Conservation (phyloP, 2,797 vertebrate species). For the Hippoglossus hippoglossus region DNA sequence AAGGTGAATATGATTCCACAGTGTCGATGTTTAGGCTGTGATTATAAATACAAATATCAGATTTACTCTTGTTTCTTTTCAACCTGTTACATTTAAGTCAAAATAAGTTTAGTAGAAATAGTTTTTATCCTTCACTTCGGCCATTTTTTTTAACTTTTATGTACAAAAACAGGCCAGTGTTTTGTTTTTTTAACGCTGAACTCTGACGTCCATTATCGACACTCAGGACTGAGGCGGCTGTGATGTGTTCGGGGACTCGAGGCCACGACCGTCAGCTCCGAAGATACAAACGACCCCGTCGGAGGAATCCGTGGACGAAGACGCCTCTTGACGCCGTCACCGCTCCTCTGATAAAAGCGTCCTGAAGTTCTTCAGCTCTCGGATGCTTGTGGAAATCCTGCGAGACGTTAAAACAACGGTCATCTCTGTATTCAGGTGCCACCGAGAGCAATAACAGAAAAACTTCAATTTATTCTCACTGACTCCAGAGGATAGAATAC, state of each 20-base stretch:
- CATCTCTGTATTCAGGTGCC: too few relatives aligned
- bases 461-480: neutral
- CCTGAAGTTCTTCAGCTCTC: constrained; percentile 89
- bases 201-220: too few relatives aligned
- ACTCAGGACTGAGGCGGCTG: constrained; percentile 1
- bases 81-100: neutral
- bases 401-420: constrained; percentile 1
- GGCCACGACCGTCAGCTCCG: neutral
- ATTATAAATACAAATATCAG: neutral
- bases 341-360: constrained; percentile 80
- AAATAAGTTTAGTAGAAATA: too few relatives aligned
- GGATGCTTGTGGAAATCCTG: constrained; percentile 93
- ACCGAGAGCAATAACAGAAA: too few relatives aligned
- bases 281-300: too few relatives aligned
- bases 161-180: too few relatives aligned
- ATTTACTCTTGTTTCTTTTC: neutral
- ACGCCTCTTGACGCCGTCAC: constrained; percentile 17
- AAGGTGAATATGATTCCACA: too few relatives aligned
- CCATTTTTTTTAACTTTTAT: too few relatives aligned
- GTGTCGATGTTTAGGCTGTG: too few relatives aligned
- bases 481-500: neutral
- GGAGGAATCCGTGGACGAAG: too few relatives aligned
- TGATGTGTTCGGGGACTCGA: neutral
- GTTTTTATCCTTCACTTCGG: too few relatives aligned
- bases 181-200: too few relatives aligned